Evolutionary conservation across 1,140 invertebrate species (phyloP), one percentile per base, ranked within the genome.

Genomic region (Trichoplusia ni): DNA sequence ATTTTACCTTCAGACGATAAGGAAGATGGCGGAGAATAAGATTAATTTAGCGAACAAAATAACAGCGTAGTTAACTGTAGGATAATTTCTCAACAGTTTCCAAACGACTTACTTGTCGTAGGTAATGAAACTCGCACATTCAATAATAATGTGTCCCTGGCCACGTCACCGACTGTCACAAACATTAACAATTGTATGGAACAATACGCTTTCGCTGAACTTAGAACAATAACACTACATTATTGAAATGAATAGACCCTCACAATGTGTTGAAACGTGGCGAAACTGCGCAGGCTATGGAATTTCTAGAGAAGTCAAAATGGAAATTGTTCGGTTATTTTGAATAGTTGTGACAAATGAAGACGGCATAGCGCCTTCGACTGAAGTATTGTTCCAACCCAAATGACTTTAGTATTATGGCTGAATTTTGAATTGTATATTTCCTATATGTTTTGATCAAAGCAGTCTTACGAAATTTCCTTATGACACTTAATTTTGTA

Each of bases 131-230:
- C 1, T 16, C 29, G 9, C n/a, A 8, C 33, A 38, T 38, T 18
- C 46, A 31, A 38, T 37, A 38, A 25, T 11, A 56, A 56, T 27
- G 23, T n/a, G 21, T 56, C 51, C 33, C 51, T 25, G 21, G 27
- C n/a, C 51, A 56, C 33, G 35, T 56, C 33, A 38, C 6, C 19
- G 21, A 40, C 51, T 27, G 51, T 56, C 51, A 40, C 51, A 4
- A 40, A 56, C 33, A 56, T 56, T 56, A 38, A 56, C 51, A 27
- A 56, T 56, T 56, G 51, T 56, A 27, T 38, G 5, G 51, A 56
- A 56, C 51, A 56, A 56, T 56, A 40, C 14, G 51, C 35, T 38
- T 56, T 56, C 21, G 33, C 51, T 56, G 21, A 49, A 49, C 46
- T 29, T 37, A 37, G 33, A 38, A 56, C 35, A 56, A 56, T 56